Conservation (phyloP, 2,797 vertebrate genomes). For the Nyctalus aviator region DNA sequence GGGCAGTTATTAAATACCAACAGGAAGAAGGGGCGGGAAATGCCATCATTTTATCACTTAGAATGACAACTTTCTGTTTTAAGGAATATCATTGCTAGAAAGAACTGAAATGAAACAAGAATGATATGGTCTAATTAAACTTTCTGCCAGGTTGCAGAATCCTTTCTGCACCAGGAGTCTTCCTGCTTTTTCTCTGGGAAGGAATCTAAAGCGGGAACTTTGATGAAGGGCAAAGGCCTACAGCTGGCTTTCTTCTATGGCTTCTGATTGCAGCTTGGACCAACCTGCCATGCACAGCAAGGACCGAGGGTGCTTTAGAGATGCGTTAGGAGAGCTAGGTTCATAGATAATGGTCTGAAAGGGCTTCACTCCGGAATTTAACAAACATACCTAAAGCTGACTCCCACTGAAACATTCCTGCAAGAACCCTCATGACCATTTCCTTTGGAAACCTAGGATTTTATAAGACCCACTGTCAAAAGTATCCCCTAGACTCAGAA, state of each 20-base stretch:
- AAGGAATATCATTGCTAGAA: background rate
- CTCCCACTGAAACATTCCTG: background rate
- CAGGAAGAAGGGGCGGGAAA: background rate
- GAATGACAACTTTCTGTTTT: slow-evolving; percentile 51
- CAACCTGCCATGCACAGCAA: background rate
- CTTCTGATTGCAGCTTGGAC: background rate
- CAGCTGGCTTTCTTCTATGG: background rate
- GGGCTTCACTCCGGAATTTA: background rate
- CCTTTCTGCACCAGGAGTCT: background rate
- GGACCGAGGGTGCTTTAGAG: background rate
- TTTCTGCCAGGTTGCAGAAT: background rate
- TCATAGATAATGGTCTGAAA: background rate
- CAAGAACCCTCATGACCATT: background rate
- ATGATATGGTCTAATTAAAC: background rate
- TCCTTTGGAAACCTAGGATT: background rate
- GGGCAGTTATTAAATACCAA: background rate
- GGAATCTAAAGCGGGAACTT: background rate
- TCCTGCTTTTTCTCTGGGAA: background rate
- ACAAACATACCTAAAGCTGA: background rate
- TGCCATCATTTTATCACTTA: background rate
- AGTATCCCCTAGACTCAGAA: background rate
- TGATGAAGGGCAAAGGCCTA: background rate
- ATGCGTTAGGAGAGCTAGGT: background rate
- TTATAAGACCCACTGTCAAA: background rate
- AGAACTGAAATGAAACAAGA: slow-evolving; percentile 35